Evolutionary conservation across 2,797 vertebrate species (phyloP), one percentile per base, ranked within the genome.

Genomic region (Muscicapa striata): DNA sequence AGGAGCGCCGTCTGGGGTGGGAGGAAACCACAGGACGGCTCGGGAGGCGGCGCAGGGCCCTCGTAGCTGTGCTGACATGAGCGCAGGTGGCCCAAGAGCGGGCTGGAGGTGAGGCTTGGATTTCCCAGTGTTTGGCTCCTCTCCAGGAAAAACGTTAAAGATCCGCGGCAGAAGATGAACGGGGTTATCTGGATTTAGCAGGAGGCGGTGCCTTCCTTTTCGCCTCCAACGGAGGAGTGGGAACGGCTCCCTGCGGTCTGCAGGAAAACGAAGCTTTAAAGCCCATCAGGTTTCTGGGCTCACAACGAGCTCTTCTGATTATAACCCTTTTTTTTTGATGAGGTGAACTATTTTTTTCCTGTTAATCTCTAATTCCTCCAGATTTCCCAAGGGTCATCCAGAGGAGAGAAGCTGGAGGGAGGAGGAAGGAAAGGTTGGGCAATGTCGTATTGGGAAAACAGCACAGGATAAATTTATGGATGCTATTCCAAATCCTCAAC

Each of bases 11-110:
- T 87, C 75, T 84, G 76, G 84, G 86, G 51, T 55, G 55, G 26
- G 68, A 90, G 91, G 93, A 95, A 95, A 94, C 96, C 94, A 86
- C 92, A 95, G 91, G 45, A 32, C 15, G 24, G 80, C 90, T 84
- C 22, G 0, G 64, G 86, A 66, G 76, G 79, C 11, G 0, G 70
- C 3, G 0, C 3, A 3, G 86, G 91, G 89, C 89, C 1, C 1
- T 38, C 1, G 5, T 41, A 48, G 93, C 77, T 14, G 6, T 13
- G 15, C n/a, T 20, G 2, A 34, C 83, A 32, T 0, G 6, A 92
- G 94, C 34, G 67, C 94, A 94, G 96, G 95, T 91, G 95, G 91
- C 93, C 95, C 17, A 1, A 38, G 87, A 91, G 83, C 2, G 0
- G 72, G 69, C 45, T 64, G 88, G 83, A 88, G 80, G 93, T 84